Evolutionary conservation across 2,888 invertebrate species (phyloP), one percentile per base, ranked within the genome.

Genomic region (Drosophila mimica): DNA sequence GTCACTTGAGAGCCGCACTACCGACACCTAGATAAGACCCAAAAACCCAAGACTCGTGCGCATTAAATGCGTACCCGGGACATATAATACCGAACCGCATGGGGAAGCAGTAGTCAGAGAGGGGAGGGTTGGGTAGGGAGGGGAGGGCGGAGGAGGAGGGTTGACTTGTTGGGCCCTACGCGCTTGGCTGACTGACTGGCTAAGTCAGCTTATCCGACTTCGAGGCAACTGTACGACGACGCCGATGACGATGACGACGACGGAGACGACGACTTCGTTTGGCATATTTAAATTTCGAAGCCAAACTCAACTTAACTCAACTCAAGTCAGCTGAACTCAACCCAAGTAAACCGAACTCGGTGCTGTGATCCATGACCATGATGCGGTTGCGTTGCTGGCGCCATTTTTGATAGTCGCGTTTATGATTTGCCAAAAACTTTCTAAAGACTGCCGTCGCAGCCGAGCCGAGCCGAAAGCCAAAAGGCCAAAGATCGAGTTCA

Each of bases 361-460:
- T 71, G 83, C 86, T 84, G 84, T 87, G 88, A 85, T 88, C 88
- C 88, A 83, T 88, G 88, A 88, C 85, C 83, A 84, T 43, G 58
- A 53, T 60, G 69, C 58, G 67, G 54, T 73, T 59, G 61, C 58
- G 65, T 52, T 60, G 73, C 56, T 48, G 80, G 70, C 88, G 83
- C 88, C 85, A 85, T 88, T 82, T 84, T 81, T 81, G 81, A 81
- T 81, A 79, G 76, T 76, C 81, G 79, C 76, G 67, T 81, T 76
- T 77, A 83, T 85, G 88, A 85, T 85, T 88, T 88, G 81, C 85
- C 81, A 79, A 81, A 54, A 81, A 88, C 85, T 88, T 88, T 85
- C 85, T 83, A 82, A 81, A 80, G 65, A 51, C 63, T 38, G 43
- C 58, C 59, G 43, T 28, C 60, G 33, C 59, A 56, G 43, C 64